Evolutionary conservation across 2,888 invertebrate genomes (phyloP).

Genomic region (Andrena fulva): DNA sequence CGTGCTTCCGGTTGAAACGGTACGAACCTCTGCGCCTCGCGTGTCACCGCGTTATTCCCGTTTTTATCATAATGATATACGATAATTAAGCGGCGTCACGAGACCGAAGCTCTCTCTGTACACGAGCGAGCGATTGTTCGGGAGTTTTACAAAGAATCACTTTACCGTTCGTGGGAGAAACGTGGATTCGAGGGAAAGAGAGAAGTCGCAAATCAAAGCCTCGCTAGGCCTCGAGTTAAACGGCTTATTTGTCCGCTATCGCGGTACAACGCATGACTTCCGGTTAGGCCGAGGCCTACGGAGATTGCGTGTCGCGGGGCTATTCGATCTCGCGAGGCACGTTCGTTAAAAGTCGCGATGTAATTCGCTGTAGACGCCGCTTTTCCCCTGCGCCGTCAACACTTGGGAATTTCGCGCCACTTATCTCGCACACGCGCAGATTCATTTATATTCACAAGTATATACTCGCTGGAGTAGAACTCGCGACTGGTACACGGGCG

Average conservation of each 20-base stretch:
- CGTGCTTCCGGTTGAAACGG: slow-evolving; percentile 49
- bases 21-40: slow-evolving; percentile 50
- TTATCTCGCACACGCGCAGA: slow-evolving; percentile 36
- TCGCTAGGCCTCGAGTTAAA: slow-evolving; percentile 47
- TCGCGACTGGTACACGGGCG: neutral
- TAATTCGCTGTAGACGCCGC: slow-evolving; percentile 43
- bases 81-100: slow-evolving; percentile 56
- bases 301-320: slow-evolving; percentile 60
- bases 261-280: slow-evolving; percentile 60
- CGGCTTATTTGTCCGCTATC: slow-evolving; percentile 67
- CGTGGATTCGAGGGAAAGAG: neutral
- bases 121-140: slow-evolving; percentile 27
- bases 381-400: slow-evolving; percentile 40
- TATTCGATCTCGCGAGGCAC: slow-evolving; percentile 47
- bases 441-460: slow-evolving; percentile 14
- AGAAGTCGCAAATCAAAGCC: slow-evolving; percentile 38
- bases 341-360: slow-evolving; percentile 52
- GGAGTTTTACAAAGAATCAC: slow-evolving; percentile 4
- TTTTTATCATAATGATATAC: slow-evolving; percentile 52
- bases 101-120: slow-evolving; percentile 10
- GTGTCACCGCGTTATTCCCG: slow-evolving; percentile 55
- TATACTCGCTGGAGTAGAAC: slow-evolving; percentile 6
- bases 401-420: slow-evolving; percentile 44
- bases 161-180: slow-evolving; percentile 5
- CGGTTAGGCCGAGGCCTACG: slow-evolving; percentile 43